Conservation (phyloP, 2,797 vertebrate genomes). For the Chelidonichthys spinosus region DNA sequence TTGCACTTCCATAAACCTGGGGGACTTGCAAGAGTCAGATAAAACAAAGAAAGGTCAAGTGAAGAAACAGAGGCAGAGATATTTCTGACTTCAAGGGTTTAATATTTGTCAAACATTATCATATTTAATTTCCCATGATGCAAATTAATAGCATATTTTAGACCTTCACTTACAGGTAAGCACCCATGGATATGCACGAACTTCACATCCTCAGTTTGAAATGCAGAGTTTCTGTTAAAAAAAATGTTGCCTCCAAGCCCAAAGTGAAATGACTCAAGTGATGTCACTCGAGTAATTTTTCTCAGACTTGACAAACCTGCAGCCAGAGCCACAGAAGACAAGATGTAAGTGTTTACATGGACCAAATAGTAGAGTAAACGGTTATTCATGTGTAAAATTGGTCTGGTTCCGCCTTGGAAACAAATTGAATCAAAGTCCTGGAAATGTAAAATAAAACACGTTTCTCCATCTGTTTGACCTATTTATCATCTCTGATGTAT, state of each 20-base stretch:
- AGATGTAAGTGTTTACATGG: not conserved
- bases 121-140: not conserved
- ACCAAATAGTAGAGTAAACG: not conserved
- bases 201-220: too few species aligned
- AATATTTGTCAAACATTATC: not conserved
- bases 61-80: not conserved
- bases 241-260: too few species aligned
- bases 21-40: not conserved
- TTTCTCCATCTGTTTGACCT: not conserved
- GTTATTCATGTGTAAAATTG: not conserved
- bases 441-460: not conserved
- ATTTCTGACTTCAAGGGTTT: not conserved
- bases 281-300: not conserved
- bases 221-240: too few species aligned
- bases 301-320: not conserved
- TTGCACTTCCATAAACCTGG: not conserved
- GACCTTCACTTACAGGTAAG: too few species aligned
- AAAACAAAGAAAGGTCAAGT: not conserved
- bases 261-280: not conserved
- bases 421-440: not conserved
- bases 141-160: too few species aligned
- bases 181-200: too few species aligned
- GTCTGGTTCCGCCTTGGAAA: not conserved
- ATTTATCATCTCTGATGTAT: not conserved
- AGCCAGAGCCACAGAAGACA: not conserved